Evolutionary conservation across 2,797 vertebrate species (phyloP), one percentile per base, ranked within the genome.

Genomic region (Tragelaphus eurycerus): DNA sequence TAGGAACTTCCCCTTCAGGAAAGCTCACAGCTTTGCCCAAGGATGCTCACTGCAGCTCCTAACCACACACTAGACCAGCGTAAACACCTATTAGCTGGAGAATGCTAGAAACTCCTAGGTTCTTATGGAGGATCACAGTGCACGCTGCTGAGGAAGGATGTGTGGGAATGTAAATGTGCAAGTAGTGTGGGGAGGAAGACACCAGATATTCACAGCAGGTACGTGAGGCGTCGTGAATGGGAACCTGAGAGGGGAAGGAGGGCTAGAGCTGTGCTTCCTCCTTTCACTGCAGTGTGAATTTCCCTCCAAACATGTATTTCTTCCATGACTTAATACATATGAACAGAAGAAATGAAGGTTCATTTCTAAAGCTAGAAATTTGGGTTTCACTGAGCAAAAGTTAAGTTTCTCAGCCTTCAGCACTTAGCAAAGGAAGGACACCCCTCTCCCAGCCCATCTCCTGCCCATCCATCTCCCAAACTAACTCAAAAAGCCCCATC

Each of bases 21-120:
- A 60, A 79, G n/a, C 19, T 54, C 55, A 25, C 48, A 31, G 67
- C 48, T 55, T n/a, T 6, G 8, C 62, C 55, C 31, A 21, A 2
- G 17, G 31, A 10, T 78, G 60, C 31, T 50, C 59, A 31, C 10
- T 3, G 60, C 31, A 46, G 43, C 76, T 43, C 19, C 21, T 4
- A 27, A 74, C 74, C 52, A 9, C 14, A 25, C 23, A 27, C 46
- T 16, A 67, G 64, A 29, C 48, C 3, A 7, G 55, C 0, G 0
- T 13, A 10, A 34, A 57, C 1, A 4, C 50, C 27, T n/a, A 3
- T 13, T 7, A 3, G 15, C 3, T 6, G 0, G 21, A 46, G 64
- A 55, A 60, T n/a, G 12, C 57, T 34, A 17, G 67, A 46, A 48
- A 34, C 57, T 31, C 12, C n/a, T 7, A 27, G 38, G 27, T 7